Evolutionary conservation across 2,888 invertebrate species (phyloP), one percentile per base, ranked within the genome.

Genomic region (Aphodius sticticus): DNA sequence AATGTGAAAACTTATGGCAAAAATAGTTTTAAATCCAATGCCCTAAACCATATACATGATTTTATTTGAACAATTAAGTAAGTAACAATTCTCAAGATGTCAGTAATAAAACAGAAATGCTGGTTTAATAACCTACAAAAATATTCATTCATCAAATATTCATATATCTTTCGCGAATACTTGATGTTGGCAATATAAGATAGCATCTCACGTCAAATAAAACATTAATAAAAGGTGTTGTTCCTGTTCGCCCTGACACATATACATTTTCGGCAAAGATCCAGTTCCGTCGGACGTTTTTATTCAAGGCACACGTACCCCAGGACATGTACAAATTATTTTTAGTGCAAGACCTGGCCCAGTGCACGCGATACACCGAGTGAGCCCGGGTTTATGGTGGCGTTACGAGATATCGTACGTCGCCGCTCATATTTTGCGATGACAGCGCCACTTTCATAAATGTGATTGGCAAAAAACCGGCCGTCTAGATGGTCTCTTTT

Each of bases 371-470:
- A 53, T 53, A 53, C 53, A 53, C 4, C 53, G 53, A 53, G 53
- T 53, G 53, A 53, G 53, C 53, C 53, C 53, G 53, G 53, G 53
- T 53, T 53, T 53, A 53, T 53, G 53, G 53, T 5, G 12, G 53
- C 53, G 53, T 53, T 53, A 53, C 7, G 53, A 53, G 53, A 53
- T 53, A 53, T 53, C 53, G 53, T 53, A 53, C 53, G 53, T 53
- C 53, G 53, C 53, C 53, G 53, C 53, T 53, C 53, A 53, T 53
- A 53, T 53, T 53, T 53, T 12, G 53, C 53, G 53, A 53, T 53
- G 53, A 53, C 53, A 53, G 53, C 53, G 53, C 53, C 53, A 53
- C 53, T 53, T 53, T 53, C 53, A 53, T 53, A 53, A 53, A 53
- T 53, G 53, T 53, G 53, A 53, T 53, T 53, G 53, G 53, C 53